These are phyloP conservation scores for Drosophila mojavensis DNA, from an alignment of 1,140 invertebrate genomes.

Conservation along the genomic window DNA sequence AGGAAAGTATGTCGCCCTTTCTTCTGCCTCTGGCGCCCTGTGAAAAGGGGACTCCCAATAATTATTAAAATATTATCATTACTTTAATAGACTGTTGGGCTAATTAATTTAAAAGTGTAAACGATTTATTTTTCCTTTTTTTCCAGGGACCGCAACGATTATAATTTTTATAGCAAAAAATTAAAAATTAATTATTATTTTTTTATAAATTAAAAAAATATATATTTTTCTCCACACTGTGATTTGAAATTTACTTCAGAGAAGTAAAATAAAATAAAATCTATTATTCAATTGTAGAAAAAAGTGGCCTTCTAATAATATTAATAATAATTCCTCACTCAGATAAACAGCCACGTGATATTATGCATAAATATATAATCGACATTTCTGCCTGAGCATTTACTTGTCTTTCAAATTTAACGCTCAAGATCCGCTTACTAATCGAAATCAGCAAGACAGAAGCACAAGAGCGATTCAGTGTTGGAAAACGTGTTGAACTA, in stretches of 20 bases:
- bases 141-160: too few relatives aligned
- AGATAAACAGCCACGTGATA: too few relatives aligned
- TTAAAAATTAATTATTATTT: too few relatives aligned
- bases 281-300: background rate
- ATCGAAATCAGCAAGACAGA: background rate
- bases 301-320: too few relatives aligned
- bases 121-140: too few relatives aligned
- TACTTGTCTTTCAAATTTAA: background rate
- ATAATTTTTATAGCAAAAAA: too few relatives aligned
- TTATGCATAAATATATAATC: too few relatives aligned
- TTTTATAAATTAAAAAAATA: too few relatives aligned
- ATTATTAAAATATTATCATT: slow-evolving; percentile 15
- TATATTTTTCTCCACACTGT: too few relatives aligned
- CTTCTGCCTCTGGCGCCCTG: slow-evolving; percentile 5
- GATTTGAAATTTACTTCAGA: background rate
- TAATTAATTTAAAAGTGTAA: slow-evolving; percentile 21
- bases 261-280: background rate
- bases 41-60: slow-evolving; percentile 14
- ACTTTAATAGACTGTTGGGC: slow-evolving; percentile 1
- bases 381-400: too few relatives aligned
- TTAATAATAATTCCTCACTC: too few relatives aligned
- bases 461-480: background rate
- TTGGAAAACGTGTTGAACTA: background rate
- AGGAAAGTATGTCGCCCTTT: background rate
- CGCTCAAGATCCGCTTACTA: background rate